A percentile compares a stretch with the other conserved stretches of the same genome.
Conservation (phyloP, 2,888 invertebrate species). For the Abscondita cerata region DNA sequence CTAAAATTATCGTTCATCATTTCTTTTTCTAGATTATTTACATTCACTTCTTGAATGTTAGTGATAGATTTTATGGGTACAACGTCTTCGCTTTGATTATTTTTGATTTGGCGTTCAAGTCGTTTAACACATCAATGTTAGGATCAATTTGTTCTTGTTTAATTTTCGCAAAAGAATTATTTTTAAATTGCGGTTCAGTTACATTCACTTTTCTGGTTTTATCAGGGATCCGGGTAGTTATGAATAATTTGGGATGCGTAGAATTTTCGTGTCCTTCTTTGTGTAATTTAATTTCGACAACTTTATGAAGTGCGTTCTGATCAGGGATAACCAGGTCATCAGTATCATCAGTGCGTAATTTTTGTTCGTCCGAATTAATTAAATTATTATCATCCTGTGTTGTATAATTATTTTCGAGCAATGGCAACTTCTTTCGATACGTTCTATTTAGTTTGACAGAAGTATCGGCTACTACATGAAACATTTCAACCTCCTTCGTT, state of each 20-base stretch:
- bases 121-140: slow-evolving; percentile 20
- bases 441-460: slow-evolving; percentile 54
- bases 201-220: slow-evolving; percentile 25
- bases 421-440: slow-evolving; percentile 54
- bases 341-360: slow-evolving; percentile 17
- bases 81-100: slow-evolving; percentile 27
- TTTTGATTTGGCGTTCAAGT: slow-evolving; percentile 15
- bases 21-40: slow-evolving; percentile 39
- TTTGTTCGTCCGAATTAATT: slow-evolving; percentile 8
- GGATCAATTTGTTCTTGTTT: slow-evolving; percentile 24
- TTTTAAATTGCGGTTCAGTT: slow-evolving; percentile 14
- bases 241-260: slow-evolving; percentile 38
- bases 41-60: background rate
- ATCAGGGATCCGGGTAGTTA: slow-evolving; percentile 40
- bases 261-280: slow-evolving; percentile 36
- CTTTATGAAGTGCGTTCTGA: slow-evolving; percentile 38
- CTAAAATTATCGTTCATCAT: slow-evolving; percentile 18
- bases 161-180: slow-evolving; percentile 11
- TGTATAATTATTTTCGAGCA: slow-evolving; percentile 34
- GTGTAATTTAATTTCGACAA: slow-evolving; percentile 47
- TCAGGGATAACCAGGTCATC: slow-evolving; percentile 37
- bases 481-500: slow-evolving; percentile 54
- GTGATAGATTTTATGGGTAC: slow-evolving; percentile 11
- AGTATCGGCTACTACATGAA: slow-evolving; percentile 48
- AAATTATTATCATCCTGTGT: slow-evolving; percentile 26